Percentiles rank a stretch among this genome's conserved stretches.
These are phyloP conservation scores for Rhizomys pruinosus DNA, from an alignment of 2,113 vertebrate genomes.

Conservation along the genomic window DNA sequence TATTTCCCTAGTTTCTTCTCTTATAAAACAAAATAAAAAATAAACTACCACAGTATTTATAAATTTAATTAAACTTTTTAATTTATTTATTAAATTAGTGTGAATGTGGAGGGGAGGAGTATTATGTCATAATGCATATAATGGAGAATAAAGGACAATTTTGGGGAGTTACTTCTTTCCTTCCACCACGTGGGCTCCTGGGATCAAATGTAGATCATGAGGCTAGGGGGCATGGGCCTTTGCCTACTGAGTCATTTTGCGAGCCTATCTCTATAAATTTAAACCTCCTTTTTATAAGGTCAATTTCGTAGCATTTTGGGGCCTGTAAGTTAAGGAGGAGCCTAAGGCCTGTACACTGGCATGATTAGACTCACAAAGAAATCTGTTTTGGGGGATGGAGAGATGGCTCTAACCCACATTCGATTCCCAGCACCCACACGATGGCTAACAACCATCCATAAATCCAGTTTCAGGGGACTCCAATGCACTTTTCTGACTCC, in stretches of 20 bases:
- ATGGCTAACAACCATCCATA: no score
- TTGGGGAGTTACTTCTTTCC: fast-evolving
- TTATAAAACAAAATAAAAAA: not conserved
- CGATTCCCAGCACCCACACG: no score
- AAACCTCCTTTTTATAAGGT: not conserved
- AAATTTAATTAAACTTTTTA: not conserved
- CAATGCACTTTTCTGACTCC: no score
- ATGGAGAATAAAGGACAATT: not conserved
- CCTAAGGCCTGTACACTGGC: not conserved
- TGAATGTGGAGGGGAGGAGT: not conserved
- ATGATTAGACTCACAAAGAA: not conserved
- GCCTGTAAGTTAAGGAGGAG: not conserved
- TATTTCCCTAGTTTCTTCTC: not conserved
- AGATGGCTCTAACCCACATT: no score
- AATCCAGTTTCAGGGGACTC: no score
- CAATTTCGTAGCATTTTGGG: not conserved
- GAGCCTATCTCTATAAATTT: not conserved
- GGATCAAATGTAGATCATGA: not conserved
- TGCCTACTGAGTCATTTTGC: not conserved
- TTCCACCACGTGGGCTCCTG: no score
- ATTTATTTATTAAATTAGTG: not conserved
- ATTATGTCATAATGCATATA: not conserved
- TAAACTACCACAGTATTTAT: not conserved
- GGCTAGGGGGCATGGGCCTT: not conserved
- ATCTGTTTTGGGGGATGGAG: no score